Conservation (phyloP, 2,888 invertebrate species). For the Callimorpha dominula region DNA sequence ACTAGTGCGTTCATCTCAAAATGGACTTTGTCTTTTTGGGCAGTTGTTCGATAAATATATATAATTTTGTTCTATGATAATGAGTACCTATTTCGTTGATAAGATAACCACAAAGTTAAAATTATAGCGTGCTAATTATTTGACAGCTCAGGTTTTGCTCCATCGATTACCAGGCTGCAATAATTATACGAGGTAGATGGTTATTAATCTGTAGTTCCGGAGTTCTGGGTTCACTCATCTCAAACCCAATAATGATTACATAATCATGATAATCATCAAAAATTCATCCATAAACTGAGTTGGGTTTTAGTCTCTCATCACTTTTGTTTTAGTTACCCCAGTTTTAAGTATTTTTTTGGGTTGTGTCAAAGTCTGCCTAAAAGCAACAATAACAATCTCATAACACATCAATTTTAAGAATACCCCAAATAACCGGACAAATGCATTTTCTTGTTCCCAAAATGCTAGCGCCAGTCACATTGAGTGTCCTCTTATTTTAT, state of each 20-base stretch:
- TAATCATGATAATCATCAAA: not conserved
- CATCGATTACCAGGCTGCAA: not conserved
- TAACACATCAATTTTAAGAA: not conserved
- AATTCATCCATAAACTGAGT: not conserved
- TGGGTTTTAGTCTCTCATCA: not conserved
- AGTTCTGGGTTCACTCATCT: not conserved
- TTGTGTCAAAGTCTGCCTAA: not conserved
- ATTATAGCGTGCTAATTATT: no score
- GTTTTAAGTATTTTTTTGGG: not conserved
- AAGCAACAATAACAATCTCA: conserved; percentile 4
- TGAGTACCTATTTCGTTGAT: no score
- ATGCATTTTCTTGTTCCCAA: conserved; percentile 54
- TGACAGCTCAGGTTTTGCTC: not conserved
- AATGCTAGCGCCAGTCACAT: conserved; percentile 72
- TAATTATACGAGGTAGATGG: not conserved
- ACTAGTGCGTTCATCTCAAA: no score
- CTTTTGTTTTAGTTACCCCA: not conserved
- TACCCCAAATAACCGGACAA: conserved; percentile 30
- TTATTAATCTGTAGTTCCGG: not conserved
- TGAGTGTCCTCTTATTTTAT: conserved; percentile 71
- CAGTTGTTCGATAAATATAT: no score
- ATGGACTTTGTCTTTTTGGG: no score
- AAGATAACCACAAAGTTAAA: no score
- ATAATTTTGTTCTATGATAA: no score
- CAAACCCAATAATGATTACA: not conserved